Conservation (phyloP, 2,113 vertebrate genomes). For the Dipodomys spectabilis region DNA sequence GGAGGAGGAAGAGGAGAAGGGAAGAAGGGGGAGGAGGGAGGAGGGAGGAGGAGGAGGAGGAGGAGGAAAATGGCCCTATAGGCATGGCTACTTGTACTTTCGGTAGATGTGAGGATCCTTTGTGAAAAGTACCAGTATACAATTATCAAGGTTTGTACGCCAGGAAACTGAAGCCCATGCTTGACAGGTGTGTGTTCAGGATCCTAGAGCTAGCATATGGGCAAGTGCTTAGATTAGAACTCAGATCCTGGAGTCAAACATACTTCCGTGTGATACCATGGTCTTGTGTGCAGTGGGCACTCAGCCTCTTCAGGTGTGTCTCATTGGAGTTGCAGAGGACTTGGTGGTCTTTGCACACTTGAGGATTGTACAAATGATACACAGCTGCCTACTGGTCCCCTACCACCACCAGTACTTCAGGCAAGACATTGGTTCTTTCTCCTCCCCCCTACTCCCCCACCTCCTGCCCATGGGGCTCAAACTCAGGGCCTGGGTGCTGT, state of each 20-base stretch:
- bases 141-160: rapidly evolving
- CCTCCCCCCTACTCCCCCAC: too few species aligned
- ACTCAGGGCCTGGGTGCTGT: too few species aligned
- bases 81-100: too few species aligned
- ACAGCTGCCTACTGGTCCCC: neutral
- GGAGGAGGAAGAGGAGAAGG: too few species aligned
- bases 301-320: neutral
- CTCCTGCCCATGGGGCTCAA: too few species aligned
- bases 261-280: neutral
- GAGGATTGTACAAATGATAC: rapidly evolving
- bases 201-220: neutral
- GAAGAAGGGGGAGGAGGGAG: too few species aligned
- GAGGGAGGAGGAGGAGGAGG: too few species aligned
- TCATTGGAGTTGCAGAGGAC: neutral
- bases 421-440: too few species aligned
- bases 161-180: neutral
- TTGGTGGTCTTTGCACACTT: rapidly evolving
- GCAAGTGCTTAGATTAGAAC: neutral
- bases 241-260: neutral
- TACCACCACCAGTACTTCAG: rapidly evolving
- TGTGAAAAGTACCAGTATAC: too few species aligned
- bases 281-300: rapidly evolving
- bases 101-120: too few species aligned
- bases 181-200: neutral
- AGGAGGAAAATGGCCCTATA: too few species aligned